Percentiles rank a stretch among this genome's conserved stretches.
Evolutionary conservation across 2,797 vertebrate genomes (phyloP).

Genomic region (Nyctalus aviator): DNA sequence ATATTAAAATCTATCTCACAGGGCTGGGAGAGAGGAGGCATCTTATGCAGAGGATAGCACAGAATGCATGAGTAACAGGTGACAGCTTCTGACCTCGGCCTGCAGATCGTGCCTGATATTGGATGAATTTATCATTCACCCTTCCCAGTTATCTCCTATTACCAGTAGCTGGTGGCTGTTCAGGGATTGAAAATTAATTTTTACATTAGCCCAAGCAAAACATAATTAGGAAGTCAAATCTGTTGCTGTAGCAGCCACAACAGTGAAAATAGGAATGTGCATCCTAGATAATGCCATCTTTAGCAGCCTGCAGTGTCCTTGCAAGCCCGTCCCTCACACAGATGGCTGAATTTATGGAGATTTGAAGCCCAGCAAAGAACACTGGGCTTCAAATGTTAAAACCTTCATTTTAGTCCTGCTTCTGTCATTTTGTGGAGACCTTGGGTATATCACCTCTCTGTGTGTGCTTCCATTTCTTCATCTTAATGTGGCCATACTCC

Average conservation of each 20-base stretch:
- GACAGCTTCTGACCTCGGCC: not conserved
- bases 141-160: not conserved
- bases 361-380: not conserved
- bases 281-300: not conserved
- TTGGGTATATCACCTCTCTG: not conserved
- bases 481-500: not conserved
- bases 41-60: fast-evolving
- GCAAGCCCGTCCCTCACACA: not conserved
- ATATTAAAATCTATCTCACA: not conserved
- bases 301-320: not conserved
- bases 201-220: slow-evolving; percentile 62
- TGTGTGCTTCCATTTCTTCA: not conserved
- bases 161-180: not conserved
- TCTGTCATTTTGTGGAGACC: not conserved
- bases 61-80: fast-evolving
- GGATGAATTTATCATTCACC: not conserved
- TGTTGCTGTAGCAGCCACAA: slow-evolving; percentile 8
- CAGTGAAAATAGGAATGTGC: not conserved
- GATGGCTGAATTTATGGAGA: not conserved
- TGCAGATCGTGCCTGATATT: fast-evolving
- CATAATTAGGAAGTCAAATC: slow-evolving; percentile 59
- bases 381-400: not conserved
- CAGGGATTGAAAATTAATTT: slow-evolving; percentile 62
- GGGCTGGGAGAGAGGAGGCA: not conserved
- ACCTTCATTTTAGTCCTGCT: not conserved